A percentile compares a stretch with the other conserved stretches of the same genome.
These are phyloP conservation scores for Bambusicola thoracicus DNA, from an alignment of 2,113 vertebrate genomes.

Conservation along the genomic window DNA sequence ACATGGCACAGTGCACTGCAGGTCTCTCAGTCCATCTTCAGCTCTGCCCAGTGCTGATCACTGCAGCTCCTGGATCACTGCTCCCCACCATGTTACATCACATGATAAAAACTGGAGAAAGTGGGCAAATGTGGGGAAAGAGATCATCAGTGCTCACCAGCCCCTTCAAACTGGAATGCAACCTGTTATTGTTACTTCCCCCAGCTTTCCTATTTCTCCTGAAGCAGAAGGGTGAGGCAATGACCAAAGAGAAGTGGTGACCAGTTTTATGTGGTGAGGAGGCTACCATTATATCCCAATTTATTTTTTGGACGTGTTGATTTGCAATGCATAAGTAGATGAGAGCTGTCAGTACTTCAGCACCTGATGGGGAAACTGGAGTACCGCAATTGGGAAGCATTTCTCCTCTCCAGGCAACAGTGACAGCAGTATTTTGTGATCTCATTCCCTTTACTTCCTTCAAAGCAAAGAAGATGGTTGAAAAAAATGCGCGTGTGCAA, in stretches of 20 bases:
- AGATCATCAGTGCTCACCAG: not conserved
- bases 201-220: not conserved
- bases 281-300: not conserved
- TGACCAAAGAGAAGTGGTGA: not conserved
- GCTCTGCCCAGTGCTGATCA: not conserved
- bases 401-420: constrained; percentile 1
- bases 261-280: not conserved
- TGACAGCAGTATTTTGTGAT: constrained; percentile 4
- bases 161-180: not conserved
- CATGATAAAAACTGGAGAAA: not conserved
- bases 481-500: constrained; percentile 3
- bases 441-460: constrained; percentile 10
- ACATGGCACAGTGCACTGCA: not conserved
- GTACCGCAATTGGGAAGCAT: not conserved
- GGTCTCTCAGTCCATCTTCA: fast-evolving
- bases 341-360: constrained; percentile 13
- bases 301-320: constrained; percentile 6
- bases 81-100: not conserved
- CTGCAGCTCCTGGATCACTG: not conserved
- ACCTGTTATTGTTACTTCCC: not conserved
- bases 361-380: not conserved
- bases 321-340: not conserved
- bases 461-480: constrained; percentile 22
- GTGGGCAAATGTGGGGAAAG: not conserved
- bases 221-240: not conserved